Conservation (phyloP, 2,113 vertebrate genomes). For the Vombatus ursinus region DNA sequence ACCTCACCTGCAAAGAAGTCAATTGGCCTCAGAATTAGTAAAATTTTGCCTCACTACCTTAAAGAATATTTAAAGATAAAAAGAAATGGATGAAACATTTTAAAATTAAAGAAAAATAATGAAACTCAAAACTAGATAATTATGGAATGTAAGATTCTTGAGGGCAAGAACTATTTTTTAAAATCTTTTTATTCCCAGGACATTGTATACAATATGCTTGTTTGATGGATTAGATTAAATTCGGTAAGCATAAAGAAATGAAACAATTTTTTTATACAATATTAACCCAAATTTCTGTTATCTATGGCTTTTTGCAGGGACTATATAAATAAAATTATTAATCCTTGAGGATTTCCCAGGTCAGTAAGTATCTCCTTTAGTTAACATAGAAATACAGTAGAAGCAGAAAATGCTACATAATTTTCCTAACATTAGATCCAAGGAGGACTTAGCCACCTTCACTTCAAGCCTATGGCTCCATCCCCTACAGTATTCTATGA, state of each 20-base stretch:
- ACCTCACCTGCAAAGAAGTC: constrained; percentile 6
- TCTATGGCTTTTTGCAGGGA: constrained; percentile 12
- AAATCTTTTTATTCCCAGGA: background rate
- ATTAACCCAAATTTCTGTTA: background rate
- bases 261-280: background rate
- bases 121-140: constrained; percentile 15
- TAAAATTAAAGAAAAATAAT: background rate
- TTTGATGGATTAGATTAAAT: background rate
- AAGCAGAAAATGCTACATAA: constrained; percentile 7
- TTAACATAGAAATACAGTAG: background rate
- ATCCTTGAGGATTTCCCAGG: background rate
- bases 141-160: background rate
- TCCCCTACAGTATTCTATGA: constrained; percentile 41
- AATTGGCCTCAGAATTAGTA: constrained; percentile 24
- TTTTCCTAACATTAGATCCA: background rate
- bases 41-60: background rate
- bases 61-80: constrained; percentile 20
- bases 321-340: constrained; percentile 27
- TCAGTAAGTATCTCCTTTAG: background rate
- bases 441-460: background rate
- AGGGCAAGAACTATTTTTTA: background rate
- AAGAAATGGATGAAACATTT: background rate
- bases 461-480: background rate
- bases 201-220: background rate
- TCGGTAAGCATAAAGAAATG: background rate